Base-by-base conservation (phyloP, 2,797 vertebrate genomes). In the Phataginus tetradactyla region DNA sequence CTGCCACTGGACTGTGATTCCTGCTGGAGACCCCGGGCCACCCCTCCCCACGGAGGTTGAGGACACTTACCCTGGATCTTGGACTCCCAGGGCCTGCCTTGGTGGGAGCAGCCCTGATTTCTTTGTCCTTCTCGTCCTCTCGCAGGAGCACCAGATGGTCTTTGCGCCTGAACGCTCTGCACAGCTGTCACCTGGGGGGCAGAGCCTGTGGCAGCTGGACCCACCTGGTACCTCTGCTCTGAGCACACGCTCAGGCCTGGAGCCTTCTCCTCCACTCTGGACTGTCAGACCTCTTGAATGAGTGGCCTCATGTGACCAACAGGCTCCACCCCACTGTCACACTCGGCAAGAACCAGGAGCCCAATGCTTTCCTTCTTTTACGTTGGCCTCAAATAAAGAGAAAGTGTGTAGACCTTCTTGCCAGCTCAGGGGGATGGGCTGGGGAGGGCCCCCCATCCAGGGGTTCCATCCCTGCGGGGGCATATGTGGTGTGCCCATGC, bases 251-350 rank as follows among this genome's bases (percentile, higher is more conserved):
- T 97, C 98, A 66, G 34, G 74, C 81, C 93, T 61, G 59, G 18
- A 57, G 74, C 79, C 93, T 91, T 85, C 84, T 71, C 92, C 91
- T 63, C 91, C 4, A 66, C 39, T 51, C 0, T 0, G 89, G 95
- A 98, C 98, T 98, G 96, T 98, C 64, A 89, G 96, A 98, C 91
- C 98, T 51, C 42, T 51, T 88, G 69, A 95, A 86, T 92, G 69
- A 64, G 37, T 75, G 64, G 49, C 92, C 59, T 93, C 13, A 0
- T 1, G 57, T 13, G 49, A 17, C 80, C 61, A 39, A 63, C 13
- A 63, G 51, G 53, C 68, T 78, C 94, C 80, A 45, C 78, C 74
- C 29, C 57, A 74, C 77, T 97, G 95, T 90, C 92, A 61, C 42
- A 78, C 68, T 94, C 77, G 3, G 29, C 61, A 84, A 77, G 45